Conservation (phyloP, 1,140 invertebrate species). For the Cydia fagiglandana region DNA sequence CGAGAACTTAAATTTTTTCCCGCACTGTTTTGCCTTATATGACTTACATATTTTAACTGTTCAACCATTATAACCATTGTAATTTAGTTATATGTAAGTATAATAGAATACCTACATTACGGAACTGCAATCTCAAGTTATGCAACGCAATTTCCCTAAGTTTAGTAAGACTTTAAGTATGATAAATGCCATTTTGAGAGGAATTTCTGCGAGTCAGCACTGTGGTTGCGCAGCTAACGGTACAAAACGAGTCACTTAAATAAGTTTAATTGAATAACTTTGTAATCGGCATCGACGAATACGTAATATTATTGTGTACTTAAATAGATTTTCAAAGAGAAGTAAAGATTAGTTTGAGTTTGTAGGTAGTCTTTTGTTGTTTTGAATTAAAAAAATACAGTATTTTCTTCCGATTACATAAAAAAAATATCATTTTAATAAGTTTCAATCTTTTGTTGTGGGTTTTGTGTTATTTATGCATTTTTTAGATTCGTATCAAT, state of each 20-base stretch:
- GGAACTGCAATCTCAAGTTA: constrained; percentile 4
- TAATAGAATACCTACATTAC: neutral
- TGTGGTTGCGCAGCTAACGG: constrained; percentile 4
- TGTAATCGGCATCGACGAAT: constrained; percentile 9
- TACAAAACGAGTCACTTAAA: constrained; percentile 18
- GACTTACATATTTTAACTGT: too few species aligned
- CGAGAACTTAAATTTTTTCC: too few species aligned
- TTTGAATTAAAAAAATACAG: too few species aligned
- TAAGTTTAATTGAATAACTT: constrained; percentile 30
- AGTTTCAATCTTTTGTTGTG: too few species aligned
- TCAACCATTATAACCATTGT: neutral
- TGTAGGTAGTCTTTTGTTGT: neutral
- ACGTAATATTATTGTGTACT: too few species aligned
- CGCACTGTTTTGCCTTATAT: too few species aligned
- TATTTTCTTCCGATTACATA: too few species aligned
- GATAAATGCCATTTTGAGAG: constrained; percentile 17
- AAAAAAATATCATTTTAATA: too few species aligned
- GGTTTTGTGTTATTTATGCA: too few species aligned
- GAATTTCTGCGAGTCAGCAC: neutral
- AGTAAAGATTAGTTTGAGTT: neutral
- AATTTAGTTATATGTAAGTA: neutral
- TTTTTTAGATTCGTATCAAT: too few species aligned
- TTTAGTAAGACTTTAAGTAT: constrained; percentile 25
- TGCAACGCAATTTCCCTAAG: constrained; percentile 1
- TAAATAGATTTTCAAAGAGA: neutral